These are phyloP conservation scores for Eupithecia centaureata DNA, from an alignment of 2,888 invertebrate genomes.

Conservation along the genomic window DNA sequence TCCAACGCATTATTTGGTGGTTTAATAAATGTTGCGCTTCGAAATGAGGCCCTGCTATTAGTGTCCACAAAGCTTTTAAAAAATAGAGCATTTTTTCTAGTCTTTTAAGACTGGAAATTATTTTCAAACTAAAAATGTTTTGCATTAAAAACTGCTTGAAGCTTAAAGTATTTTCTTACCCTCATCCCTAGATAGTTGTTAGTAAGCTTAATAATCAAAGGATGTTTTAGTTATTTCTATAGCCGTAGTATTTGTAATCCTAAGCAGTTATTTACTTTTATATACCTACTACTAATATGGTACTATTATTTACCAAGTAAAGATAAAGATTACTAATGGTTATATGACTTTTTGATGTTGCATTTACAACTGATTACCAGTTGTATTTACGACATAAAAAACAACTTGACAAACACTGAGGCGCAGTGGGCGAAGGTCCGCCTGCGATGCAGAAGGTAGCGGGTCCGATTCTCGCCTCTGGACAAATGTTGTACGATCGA, in stretches of 20 bases:
- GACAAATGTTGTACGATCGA: too few species aligned
- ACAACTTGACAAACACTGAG: too few species aligned
- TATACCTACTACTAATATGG: too few species aligned
- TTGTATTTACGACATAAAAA: too few species aligned
- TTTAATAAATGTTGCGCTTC: slow-evolving; percentile 12
- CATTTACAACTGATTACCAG: too few species aligned
- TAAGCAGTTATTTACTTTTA: neutral
- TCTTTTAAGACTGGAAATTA: neutral
- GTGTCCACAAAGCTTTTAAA: slow-evolving; percentile 18
- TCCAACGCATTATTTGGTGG: slow-evolving; percentile 11
- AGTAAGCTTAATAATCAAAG: neutral
- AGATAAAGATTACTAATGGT: neutral
- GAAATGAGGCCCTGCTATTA: slow-evolving; percentile 20
- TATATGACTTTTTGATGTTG: neutral
- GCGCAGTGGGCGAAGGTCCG: too few species aligned
- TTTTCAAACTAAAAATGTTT: neutral
- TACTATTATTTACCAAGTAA: too few species aligned
- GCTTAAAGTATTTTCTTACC: neutral
- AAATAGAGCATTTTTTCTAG: slow-evolving; percentile 17
- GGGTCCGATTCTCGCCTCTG: too few species aligned
- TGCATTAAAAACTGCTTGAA: neutral
- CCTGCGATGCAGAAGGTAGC: too few species aligned
- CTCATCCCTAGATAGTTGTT: neutral
- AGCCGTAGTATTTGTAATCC: neutral
- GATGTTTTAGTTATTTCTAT: neutral